Conservation (phyloP, 2,113 vertebrate genomes). For the Carassius auratus region DNA sequence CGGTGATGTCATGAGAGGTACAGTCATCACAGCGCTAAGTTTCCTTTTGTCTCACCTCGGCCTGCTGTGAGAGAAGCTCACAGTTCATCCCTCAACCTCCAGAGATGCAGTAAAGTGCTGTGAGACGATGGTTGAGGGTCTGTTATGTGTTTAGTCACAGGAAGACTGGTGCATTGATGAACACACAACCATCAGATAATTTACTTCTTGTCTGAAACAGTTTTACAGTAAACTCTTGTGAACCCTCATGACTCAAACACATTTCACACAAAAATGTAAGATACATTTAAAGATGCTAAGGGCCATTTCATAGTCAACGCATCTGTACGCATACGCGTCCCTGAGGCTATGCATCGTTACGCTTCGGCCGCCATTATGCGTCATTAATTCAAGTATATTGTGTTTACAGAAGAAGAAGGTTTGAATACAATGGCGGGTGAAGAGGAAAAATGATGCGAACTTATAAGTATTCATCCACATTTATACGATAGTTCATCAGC, state of each 20-base stretch:
- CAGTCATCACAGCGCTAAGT: constrained; percentile 65
- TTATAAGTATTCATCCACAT: too few relatives aligned
- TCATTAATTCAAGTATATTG: too few relatives aligned
- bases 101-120: not conserved
- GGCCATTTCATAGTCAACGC: too few relatives aligned
- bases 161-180: not conserved
- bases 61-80: constrained; percentile 37
- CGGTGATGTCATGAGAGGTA: constrained; percentile 80
- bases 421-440: too few relatives aligned
- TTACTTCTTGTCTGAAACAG: not conserved
- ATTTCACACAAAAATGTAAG: too few relatives aligned
- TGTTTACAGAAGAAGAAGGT: too few relatives aligned
- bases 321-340: too few relatives aligned
- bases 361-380: too few relatives aligned
- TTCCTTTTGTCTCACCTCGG: constrained; percentile 68
- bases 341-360: too few relatives aligned
- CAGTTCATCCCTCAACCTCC: constrained; percentile 37
- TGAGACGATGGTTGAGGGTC: not conserved
- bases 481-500: too few relatives aligned
- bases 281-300: too few relatives aligned
- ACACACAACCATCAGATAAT: not conserved
- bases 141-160: constrained; percentile 12
- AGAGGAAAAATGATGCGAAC: too few relatives aligned
- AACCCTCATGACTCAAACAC: not conserved
- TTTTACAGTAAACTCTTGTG: not conserved